These are phyloP conservation scores for Drosophila sturtevanti DNA, from an alignment of 1,140 invertebrate species.

Conservation along the genomic window DNA sequence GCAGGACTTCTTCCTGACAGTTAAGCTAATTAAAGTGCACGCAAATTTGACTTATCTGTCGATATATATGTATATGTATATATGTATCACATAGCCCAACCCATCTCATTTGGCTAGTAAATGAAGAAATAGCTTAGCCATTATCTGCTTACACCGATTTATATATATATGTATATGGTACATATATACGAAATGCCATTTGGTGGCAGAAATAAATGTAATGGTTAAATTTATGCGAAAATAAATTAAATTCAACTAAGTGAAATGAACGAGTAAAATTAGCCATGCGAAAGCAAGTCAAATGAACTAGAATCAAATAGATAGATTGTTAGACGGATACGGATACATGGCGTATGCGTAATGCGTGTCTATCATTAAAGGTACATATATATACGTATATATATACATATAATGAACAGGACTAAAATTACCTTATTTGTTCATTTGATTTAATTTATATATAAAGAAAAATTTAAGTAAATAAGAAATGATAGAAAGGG, in stretches of 20 bases:
- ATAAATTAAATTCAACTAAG: slow-evolving; percentile 26
- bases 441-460: too few relatives aligned
- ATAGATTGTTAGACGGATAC: too few relatives aligned
- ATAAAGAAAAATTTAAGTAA: too few relatives aligned
- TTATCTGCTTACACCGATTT: background rate
- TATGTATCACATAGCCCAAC: background rate
- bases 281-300: slow-evolving; percentile 15
- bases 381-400: background rate
- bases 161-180: background rate
- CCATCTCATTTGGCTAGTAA: background rate
- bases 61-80: slow-evolving; percentile 11
- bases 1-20: slow-evolving; percentile 11
- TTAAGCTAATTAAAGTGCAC: slow-evolving; percentile 76
- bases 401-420: too few relatives aligned
- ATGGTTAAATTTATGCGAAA: slow-evolving; percentile 29
- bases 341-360: slow-evolving; percentile 14
- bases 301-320: slow-evolving; percentile 22
- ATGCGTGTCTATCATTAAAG: slow-evolving; percentile 3
- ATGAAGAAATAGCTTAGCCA: slow-evolving; percentile 3
- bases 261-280: background rate
- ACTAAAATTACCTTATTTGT: too few relatives aligned
- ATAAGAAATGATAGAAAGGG: too few relatives aligned
- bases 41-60: slow-evolving; percentile 70
- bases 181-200: too few relatives aligned
- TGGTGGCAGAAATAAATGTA: slow-evolving; percentile 16